Conservation (phyloP, 1,140 invertebrate genomes). For the Aphaenogaster floridana region DNA sequence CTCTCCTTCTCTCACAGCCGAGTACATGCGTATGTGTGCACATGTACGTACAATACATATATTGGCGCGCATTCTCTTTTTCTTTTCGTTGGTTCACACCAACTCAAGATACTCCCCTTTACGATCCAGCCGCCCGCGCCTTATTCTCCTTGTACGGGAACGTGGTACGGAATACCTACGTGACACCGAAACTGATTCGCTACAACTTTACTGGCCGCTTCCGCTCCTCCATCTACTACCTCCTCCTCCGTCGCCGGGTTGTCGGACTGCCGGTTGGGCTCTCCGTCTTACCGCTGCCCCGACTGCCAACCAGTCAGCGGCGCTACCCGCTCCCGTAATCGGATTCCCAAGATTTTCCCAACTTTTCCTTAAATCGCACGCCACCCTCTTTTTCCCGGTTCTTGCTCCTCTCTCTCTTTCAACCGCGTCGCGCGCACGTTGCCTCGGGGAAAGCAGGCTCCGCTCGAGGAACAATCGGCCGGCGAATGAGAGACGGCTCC, state of each 20-base stretch:
- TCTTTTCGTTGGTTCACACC: neutral
- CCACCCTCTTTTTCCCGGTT: slow-evolving; percentile 59
- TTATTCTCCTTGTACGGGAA: slow-evolving; percentile 62
- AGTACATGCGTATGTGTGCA: neutral
- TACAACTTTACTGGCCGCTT: slow-evolving; percentile 65
- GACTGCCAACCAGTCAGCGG: slow-evolving; percentile 53
- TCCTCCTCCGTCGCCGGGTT: neutral
- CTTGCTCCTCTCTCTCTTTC: neutral
- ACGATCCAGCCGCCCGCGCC: slow-evolving; percentile 14
- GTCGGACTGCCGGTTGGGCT: slow-evolving; percentile 4
- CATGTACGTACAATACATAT: neutral
- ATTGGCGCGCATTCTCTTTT: neutral
- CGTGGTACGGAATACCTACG: slow-evolving; percentile 77
- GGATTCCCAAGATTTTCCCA: slow-evolving; percentile 76
- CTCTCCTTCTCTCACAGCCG: slow-evolving; percentile 50
- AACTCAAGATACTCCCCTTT: slow-evolving; percentile 3
- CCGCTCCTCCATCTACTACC: neutral
- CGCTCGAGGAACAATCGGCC: slow-evolving; percentile 51
- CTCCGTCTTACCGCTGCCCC: slow-evolving; percentile 39
- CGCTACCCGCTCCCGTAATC: slow-evolving; percentile 69
- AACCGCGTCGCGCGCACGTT: neutral
- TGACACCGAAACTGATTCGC: slow-evolving; percentile 80
- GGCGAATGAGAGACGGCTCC: slow-evolving; percentile 26
- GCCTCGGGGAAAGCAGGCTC: neutral
- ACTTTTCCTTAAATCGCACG: slow-evolving; percentile 71